phyloP scores from a whole-genome alignment of 2,888 invertebrate species.

The Nymphalis urticae region DNA sequence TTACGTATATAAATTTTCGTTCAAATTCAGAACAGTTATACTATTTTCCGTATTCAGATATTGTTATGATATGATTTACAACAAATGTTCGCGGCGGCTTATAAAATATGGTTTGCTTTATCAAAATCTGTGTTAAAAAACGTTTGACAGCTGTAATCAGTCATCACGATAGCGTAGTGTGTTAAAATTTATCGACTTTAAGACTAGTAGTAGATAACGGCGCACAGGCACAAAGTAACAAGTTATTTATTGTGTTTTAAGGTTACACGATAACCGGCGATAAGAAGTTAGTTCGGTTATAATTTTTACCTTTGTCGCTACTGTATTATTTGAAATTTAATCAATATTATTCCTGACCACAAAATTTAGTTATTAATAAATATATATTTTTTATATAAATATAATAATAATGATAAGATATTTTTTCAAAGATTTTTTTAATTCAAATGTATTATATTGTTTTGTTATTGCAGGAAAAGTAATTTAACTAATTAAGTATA shows the following conservation, averaged over 20 bases:
- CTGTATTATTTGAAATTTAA: not conserved
- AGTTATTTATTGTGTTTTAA: slow-evolving; percentile 1
- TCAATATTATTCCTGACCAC: too few relatives aligned
- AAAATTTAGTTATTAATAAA: too few relatives aligned
- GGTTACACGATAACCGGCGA: not conserved
- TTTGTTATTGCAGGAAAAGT: too few relatives aligned
- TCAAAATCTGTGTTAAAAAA: slow-evolving; percentile 24
- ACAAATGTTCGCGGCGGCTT: not conserved
- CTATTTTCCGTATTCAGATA: not conserved
- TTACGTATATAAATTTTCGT: too few relatives aligned
- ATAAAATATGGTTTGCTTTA: slow-evolving; percentile 10
- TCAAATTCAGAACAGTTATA: too few relatives aligned
- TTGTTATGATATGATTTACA: slow-evolving; percentile 8
- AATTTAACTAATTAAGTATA: too few relatives aligned
- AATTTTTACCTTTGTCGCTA: slow-evolving; percentile 2
- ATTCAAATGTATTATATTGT: too few relatives aligned
- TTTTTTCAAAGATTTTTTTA: too few relatives aligned
- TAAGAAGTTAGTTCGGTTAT: not conserved
- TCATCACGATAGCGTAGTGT: slow-evolving; percentile 21
- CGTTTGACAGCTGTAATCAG: slow-evolving; percentile 27
- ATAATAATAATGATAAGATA: too few relatives aligned
- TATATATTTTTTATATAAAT: too few relatives aligned
- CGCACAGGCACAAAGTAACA: not conserved
- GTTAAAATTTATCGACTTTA: slow-evolving; percentile 21
- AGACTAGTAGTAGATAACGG: slow-evolving; percentile 8